Percentiles rank a stretch among this genome's conserved stretches.
phyloP scores from a whole-genome alignment of 2,797 vertebrate species.

The Argya squamiceps region DNA sequence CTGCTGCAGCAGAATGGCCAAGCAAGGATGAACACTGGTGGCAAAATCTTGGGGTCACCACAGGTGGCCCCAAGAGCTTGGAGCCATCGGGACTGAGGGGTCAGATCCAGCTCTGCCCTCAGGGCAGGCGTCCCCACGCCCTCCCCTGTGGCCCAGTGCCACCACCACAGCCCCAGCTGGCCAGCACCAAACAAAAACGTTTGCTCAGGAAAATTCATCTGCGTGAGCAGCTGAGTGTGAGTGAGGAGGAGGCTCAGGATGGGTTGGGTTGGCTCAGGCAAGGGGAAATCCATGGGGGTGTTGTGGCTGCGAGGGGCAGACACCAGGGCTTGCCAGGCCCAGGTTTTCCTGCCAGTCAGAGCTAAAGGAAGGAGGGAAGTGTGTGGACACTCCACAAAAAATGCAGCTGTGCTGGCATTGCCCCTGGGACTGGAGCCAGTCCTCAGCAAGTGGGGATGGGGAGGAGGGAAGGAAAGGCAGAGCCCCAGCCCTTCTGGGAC shows the following conservation, averaged over 20 bases:
- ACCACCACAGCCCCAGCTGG: background rate
- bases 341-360: background rate
- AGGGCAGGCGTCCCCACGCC: accelerated
- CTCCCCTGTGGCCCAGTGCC: background rate
- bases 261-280: background rate
- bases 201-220: background rate
- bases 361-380: background rate
- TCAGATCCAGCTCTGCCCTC: background rate
- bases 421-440: background rate
- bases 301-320: background rate
- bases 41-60: background rate
- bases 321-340: background rate
- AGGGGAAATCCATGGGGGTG: background rate
- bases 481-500: conserved; percentile 2
- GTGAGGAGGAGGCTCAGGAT: background rate
- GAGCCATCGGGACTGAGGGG: accelerated
- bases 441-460: background rate
- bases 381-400: background rate
- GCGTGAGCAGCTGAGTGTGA: background rate
- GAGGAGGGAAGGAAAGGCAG: background rate
- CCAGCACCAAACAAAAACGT: background rate
- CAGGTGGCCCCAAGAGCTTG: accelerated
- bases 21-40: background rate
- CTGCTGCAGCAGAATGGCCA: background rate
- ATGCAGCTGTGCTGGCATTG: background rate